Conservation (phyloP, 1,140 invertebrate genomes). For the Bombus pyrosoma region DNA sequence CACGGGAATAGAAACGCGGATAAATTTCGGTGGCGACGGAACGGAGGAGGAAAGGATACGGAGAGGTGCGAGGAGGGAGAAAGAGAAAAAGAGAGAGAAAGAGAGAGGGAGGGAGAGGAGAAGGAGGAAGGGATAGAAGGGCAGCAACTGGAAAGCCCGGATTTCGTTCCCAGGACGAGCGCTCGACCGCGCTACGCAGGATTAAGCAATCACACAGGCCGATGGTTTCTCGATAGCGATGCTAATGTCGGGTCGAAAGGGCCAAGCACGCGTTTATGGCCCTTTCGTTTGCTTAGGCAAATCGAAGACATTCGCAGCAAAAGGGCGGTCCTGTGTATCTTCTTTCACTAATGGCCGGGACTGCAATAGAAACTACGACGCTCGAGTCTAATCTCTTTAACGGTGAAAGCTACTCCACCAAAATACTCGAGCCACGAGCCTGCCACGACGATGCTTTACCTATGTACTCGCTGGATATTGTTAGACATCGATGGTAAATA, state of each 20-base stretch:
- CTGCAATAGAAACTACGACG: slow-evolving; percentile 59
- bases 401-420: slow-evolving; percentile 22
- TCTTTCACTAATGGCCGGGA: slow-evolving; percentile 24
- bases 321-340: slow-evolving; percentile 55
- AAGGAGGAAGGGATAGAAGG: neutral
- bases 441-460: too few relatives aligned
- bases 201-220: slow-evolving; percentile 77
- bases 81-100: too few relatives aligned
- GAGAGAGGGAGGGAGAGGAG: neutral
- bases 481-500: neutral
- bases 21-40: neutral
- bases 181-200: slow-evolving; percentile 57
- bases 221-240: slow-evolving; percentile 78
- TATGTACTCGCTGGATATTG: neutral
- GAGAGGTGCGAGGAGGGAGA: too few relatives aligned
- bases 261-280: slow-evolving; percentile 70
- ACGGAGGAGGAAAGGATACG: neutral
- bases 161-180: slow-evolving; percentile 68
- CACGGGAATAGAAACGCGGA: neutral
- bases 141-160: slow-evolving; percentile 54
- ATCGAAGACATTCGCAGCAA: slow-evolving; percentile 65
- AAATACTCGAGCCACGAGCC: neutral
- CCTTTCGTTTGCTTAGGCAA: slow-evolving; percentile 69
- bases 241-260: slow-evolving; percentile 74
- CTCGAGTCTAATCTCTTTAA: slow-evolving; percentile 44